Evolutionary conservation across 2,113 vertebrate species (phyloP).

Genomic region (Centrocercus urophasianus): DNA sequence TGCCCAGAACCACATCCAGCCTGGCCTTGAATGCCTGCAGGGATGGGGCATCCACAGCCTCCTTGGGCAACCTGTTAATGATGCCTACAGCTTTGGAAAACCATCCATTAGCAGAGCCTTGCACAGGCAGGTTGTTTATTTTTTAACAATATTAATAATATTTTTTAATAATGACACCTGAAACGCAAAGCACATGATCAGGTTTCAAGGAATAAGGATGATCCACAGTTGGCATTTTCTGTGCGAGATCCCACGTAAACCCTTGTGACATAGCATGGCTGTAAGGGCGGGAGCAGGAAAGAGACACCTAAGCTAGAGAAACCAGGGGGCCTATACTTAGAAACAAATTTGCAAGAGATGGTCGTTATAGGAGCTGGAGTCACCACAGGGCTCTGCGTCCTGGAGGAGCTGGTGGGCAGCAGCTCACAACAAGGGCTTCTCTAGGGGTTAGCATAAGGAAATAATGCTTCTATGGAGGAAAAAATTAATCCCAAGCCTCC

Average conservation of each 20-base stretch:
- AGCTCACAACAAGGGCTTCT: neutral
- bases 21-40: too few species aligned
- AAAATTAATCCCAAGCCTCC: neutral
- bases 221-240: neutral
- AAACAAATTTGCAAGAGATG: neutral
- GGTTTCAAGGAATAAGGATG: neutral
- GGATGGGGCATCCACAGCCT: too few species aligned
- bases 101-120: neutral
- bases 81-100: neutral
- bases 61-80: too few species aligned
- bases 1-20: too few species aligned
- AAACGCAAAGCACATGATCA: neutral
- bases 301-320: neutral
- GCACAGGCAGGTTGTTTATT: neutral
- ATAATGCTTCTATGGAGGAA: neutral
- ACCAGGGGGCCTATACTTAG: neutral
- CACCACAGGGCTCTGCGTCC: neutral
- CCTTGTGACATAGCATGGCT: neutral
- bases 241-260: neutral
- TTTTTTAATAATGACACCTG: neutral
- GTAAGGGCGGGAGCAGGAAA: neutral
- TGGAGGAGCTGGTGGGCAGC: neutral
- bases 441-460: neutral
- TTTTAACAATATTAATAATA: neutral
- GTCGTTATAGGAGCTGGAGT: slow-evolving; percentile 16